These are phyloP conservation scores for Exocentrus adspersus DNA, from an alignment of 2,888 invertebrate species.

Conservation along the genomic window DNA sequence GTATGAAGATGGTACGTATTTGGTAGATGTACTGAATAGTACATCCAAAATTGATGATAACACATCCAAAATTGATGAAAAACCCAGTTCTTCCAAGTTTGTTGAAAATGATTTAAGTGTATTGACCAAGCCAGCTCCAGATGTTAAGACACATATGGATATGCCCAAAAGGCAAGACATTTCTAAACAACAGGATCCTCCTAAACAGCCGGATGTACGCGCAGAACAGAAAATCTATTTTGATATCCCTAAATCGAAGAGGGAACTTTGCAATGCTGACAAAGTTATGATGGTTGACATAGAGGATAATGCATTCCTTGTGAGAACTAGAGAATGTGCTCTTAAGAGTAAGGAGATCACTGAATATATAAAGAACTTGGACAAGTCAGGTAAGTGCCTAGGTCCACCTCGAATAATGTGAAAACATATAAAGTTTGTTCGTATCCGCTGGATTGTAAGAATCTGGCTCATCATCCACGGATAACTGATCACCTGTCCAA, in stretches of 20 bases:
- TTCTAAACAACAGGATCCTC: too few species aligned
- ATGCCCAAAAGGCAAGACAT: too few species aligned
- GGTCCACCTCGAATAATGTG: too few species aligned
- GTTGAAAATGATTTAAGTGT: background rate
- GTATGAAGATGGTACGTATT: conserved; percentile 46
- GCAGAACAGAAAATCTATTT: conserved; percentile 28
- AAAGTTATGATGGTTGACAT: conserved; percentile 46
- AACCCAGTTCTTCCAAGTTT: background rate
- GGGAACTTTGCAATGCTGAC: conserved; percentile 40
- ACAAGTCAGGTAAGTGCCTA: conserved; percentile 40
- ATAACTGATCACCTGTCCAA: too few species aligned
- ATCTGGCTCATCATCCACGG: too few species aligned
- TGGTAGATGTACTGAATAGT: conserved; percentile 17
- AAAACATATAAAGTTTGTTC: too few species aligned
- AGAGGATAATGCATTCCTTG: conserved; percentile 41
- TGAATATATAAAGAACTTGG: conserved; percentile 36
- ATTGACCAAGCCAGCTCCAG: background rate
- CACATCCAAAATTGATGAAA: background rate
- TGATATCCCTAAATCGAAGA: conserved; percentile 32
- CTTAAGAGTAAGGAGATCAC: conserved; percentile 42
- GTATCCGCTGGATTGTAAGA: too few species aligned
- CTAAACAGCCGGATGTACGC: too few species aligned
- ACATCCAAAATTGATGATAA: background rate
- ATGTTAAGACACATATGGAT: background rate
- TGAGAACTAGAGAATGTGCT: conserved; percentile 50